A percentile compares a stretch with the other conserved stretches of the same genome.
Evolutionary conservation across 2,888 invertebrate genomes (phyloP).

Genomic region (Gortyna flavago): DNA sequence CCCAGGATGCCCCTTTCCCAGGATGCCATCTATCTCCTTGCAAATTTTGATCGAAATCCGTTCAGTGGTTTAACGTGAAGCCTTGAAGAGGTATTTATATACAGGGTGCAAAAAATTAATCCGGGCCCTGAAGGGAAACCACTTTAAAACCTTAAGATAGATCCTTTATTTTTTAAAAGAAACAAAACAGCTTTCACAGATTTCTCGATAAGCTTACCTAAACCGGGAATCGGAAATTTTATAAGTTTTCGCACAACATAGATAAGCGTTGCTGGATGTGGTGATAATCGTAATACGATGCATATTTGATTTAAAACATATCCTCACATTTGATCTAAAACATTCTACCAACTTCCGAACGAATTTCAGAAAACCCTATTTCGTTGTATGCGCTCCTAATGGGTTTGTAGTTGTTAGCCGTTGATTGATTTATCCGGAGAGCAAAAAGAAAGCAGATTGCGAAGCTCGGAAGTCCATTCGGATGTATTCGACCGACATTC

Average conservation of each 20-base stretch:
- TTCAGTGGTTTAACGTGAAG: too few relatives aligned
- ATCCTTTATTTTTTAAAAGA: too few relatives aligned
- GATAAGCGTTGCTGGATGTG: not conserved
- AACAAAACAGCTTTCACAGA: too few relatives aligned
- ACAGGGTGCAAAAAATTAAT: too few relatives aligned
- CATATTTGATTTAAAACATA: not conserved
- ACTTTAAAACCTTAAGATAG: too few relatives aligned
- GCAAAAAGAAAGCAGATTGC: conserved; percentile 72
- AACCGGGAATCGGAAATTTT: too few relatives aligned
- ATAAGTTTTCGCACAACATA: not conserved
- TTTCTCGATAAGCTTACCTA: too few relatives aligned
- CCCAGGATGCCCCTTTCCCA: too few relatives aligned
- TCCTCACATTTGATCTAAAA: conserved; percentile 14
- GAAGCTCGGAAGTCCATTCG: conserved; percentile 71
- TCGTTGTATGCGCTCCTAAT: conserved; percentile 56
- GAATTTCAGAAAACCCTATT: conserved; percentile 24
- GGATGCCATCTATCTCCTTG: too few relatives aligned
- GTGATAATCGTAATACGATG: not conserved
- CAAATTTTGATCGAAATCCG: too few relatives aligned
- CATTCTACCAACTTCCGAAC: conserved; percentile 4
- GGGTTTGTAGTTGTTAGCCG: conserved; percentile 67
- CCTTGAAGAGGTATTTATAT: too few relatives aligned
- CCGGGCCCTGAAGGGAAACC: too few relatives aligned
- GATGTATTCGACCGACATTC: conserved; percentile 70
- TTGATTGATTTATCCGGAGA: conserved; percentile 71